Base-by-base conservation (phyloP, 2,797 vertebrate genomes). In the Iguana delicatissima region DNA sequence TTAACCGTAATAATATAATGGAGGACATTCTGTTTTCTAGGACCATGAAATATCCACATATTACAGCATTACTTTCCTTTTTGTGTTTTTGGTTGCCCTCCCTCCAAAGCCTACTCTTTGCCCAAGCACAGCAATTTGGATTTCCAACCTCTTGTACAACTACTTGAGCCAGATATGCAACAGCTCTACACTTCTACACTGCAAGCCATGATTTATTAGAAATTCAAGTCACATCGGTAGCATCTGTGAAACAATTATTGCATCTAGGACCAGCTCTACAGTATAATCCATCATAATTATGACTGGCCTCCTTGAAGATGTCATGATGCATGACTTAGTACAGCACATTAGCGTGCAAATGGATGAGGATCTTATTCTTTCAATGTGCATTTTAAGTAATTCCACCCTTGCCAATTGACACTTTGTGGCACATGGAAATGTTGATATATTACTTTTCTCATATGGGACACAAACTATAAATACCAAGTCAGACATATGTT, bases 281-380 rank as follows among this genome's bases (percentile, higher is more conserved):
- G 97, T 97, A 97, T 98, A 98, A 99, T 98, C 98, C 97, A 98
- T 98, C 98, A 98, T 98, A 98, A 98, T 98, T 98, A 98, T 97
- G 97, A 97, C 96, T 96, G 95, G 96, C 94, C 97, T 97, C 97
- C 97, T 97, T 97, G 97, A 98, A 98, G 97, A 98, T 95, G 95
- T 97, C 95, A 88, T 12, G 87, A 96, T 97, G 96, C 95, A 81
- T 97, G 97, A 97, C 97, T 97, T 96, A 96, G 96, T 97, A 96
- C 96, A 97, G 96, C 95, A 96, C 94, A 97, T 97, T 95, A 96
- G 96, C 91, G 94, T 96, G 97, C 95, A 96, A 96, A 97, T 95
- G 93, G 95, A 93, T 94, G 94, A 88, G 96, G 91, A 92, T 93
- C 96, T 96, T 96, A 96, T 93, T 94, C 91, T 91, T 92, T 95